Conservation (phyloP, 2,113 vertebrate genomes). For the Malaclemys terrapin region DNA sequence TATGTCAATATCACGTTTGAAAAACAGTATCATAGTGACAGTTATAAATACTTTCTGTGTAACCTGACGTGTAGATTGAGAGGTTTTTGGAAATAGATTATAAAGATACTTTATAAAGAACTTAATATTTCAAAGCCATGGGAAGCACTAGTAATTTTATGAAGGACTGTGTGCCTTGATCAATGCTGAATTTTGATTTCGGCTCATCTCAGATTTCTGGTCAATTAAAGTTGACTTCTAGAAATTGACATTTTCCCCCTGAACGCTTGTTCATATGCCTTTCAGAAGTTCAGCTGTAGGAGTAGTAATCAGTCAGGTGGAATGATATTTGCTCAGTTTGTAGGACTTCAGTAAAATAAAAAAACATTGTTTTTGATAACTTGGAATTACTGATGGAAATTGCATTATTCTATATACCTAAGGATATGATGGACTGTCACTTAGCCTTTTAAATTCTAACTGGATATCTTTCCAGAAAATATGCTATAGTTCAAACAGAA, state of each 20-base stretch:
- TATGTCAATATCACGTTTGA: not conserved
- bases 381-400: not conserved
- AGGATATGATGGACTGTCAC: not conserved
- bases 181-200: not conserved
- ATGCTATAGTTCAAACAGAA: not conserved
- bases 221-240: conserved; percentile 1
- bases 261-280: not conserved
- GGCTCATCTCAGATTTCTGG: not conserved
- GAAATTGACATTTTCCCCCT: conserved; percentile 27
- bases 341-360: conserved; percentile 39
- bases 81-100: conserved; percentile 5
- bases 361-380: not conserved
- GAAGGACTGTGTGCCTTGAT: not conserved
- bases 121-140: not conserved
- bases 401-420: not conserved
- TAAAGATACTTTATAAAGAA: not conserved
- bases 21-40: not conserved
- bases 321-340: conserved; percentile 2
- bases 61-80: not conserved
- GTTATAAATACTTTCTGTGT: conserved; percentile 33
- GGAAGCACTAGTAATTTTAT: not conserved
- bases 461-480: not conserved
- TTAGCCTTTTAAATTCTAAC: not conserved
- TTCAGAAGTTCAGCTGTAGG: conserved; percentile 8
- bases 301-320: conserved; percentile 32